Base-by-base conservation (phyloP, 1,140 invertebrate genomes). In the Copidosoma floridanum region DNA sequence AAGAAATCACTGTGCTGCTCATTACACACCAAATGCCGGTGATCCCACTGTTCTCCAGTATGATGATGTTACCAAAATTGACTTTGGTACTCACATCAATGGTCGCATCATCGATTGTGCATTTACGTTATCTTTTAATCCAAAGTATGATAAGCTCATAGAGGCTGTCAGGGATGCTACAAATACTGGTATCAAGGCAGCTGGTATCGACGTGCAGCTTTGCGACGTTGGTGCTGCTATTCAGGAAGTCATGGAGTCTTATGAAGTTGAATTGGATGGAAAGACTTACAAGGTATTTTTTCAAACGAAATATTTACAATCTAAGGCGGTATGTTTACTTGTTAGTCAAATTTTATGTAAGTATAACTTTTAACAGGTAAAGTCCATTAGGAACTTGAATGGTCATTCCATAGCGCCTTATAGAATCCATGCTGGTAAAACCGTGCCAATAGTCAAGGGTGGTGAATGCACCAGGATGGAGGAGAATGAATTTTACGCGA, bases 241-340 rank as follows among this genome's bases (percentile, higher is more conserved):
- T 71, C 97, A 99, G 77, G 97, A 99, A 82, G 94, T 97, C 0
- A 99, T 99, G 98, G 98, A 99, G 71, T 98, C 95, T 0, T 98
- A 99, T 82, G 98, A 99, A 84, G 88, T 99, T 2, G 97, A 99
- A 80, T 74, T 99, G 20, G 93, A 99, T 82, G 97, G 98, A 26
- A 97, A 98, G 83, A 91, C 89, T 24, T 98, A 97, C 81, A 94
- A 89, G 81, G 0, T 29, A 7, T 50, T 5, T 41, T 21, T 52
- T 14, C 11, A 41, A n/a, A n/a, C n/a, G n/a, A n/a, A n/a, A 8
- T n/a, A 18, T 23, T 18, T 32, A 29, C n/a, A 29, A 5, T 24
- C 2, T 24, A 46, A 24, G 6, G 7, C 10, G 14, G 20, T 14
- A 46, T 12, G 18, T 50, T 24, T 43, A 37, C 24, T 29, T 21